phyloP scores from a whole-genome alignment of 2,797 vertebrate genomes.

The Sebastolobus altivelis region DNA sequence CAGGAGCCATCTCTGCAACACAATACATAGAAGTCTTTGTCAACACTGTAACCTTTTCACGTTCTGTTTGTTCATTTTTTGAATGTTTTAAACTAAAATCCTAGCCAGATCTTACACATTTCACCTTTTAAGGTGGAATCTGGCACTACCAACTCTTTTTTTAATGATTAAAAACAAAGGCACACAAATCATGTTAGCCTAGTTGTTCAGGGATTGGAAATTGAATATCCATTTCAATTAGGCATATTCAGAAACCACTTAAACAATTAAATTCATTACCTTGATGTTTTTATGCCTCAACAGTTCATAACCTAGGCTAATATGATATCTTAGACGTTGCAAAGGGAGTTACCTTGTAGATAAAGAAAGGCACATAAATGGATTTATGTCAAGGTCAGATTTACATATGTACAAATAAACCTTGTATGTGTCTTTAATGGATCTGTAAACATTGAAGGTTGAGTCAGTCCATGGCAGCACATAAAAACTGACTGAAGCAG shows the following conservation, averaged over 20 bases:
- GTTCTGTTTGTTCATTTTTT: too few species aligned
- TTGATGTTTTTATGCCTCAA: conserved; percentile 27
- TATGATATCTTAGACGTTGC: not conserved
- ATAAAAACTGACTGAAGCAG: conserved; percentile 7
- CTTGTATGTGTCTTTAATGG: not conserved
- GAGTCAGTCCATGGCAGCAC: not conserved
- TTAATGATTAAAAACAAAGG: conserved; percentile 18
- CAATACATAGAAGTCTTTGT: too few species aligned
- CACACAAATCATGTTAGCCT: conserved; percentile 10
- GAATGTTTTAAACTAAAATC: too few species aligned
- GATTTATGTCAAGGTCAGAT: not conserved
- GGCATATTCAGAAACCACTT: conserved; percentile 37
- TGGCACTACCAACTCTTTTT: not conserved
- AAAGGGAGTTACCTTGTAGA: not conserved
- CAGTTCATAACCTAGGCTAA: conserved; percentile 19
- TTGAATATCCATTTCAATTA: conserved; percentile 47
- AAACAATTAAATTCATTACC: conserved; percentile 33
- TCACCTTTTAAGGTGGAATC: not conserved
- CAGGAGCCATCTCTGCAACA: too few species aligned
- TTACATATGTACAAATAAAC: not conserved
- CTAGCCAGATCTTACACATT: too few species aligned
- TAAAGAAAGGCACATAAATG: not conserved
- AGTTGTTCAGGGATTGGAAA: conserved; percentile 21
- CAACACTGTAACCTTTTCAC: too few species aligned
- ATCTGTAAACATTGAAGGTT: not conserved